Percentiles rank a stretch among this genome's conserved stretches.
Conservation (phyloP, 2,797 vertebrate species). For the Lepidocolaptes lacrymiger region DNA sequence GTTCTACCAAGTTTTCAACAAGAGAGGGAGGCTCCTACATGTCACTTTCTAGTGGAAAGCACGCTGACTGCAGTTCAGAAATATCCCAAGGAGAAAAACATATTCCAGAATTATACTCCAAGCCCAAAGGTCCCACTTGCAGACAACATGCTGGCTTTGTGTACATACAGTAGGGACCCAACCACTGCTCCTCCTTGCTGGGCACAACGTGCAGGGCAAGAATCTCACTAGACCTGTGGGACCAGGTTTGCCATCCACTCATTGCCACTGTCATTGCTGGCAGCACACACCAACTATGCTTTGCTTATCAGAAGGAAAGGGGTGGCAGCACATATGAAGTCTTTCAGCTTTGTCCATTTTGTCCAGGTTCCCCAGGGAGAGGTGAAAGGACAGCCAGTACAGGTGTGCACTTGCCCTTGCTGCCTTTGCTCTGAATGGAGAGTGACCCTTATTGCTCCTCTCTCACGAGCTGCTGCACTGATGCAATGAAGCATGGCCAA, state of each 20-base stretch:
- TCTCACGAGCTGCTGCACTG: neutral
- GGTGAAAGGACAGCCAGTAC: neutral
- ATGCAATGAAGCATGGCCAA: neutral
- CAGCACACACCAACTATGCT: neutral
- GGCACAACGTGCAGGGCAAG: neutral
- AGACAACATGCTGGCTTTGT: slow-evolving; percentile 20
- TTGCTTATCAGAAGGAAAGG: neutral
- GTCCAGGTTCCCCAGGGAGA: neutral
- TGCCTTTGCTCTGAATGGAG: neutral
- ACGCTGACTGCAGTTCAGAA: slow-evolving; percentile 37
- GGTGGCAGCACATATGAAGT: neutral
- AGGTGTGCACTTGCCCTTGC: neutral
- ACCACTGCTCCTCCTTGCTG: neutral
- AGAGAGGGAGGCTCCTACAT: slow-evolving; percentile 31
- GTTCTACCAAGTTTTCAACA: slow-evolving; percentile 47
- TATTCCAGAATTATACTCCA: slow-evolving; percentile 1
- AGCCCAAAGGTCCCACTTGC: neutral
- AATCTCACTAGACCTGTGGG: slow-evolving; percentile 58
- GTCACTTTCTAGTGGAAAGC: slow-evolving; percentile 54
- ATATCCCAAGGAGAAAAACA: slow-evolving; percentile 32
- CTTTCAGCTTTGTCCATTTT: neutral
- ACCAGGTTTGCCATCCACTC: slow-evolving; percentile 35
- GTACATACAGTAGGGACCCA: neutral
- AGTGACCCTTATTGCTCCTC: neutral
- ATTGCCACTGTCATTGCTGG: neutral